These are phyloP conservation scores for Fundulus diaphanus DNA, from an alignment of 2,797 vertebrate species.

Conservation along the genomic window DNA sequence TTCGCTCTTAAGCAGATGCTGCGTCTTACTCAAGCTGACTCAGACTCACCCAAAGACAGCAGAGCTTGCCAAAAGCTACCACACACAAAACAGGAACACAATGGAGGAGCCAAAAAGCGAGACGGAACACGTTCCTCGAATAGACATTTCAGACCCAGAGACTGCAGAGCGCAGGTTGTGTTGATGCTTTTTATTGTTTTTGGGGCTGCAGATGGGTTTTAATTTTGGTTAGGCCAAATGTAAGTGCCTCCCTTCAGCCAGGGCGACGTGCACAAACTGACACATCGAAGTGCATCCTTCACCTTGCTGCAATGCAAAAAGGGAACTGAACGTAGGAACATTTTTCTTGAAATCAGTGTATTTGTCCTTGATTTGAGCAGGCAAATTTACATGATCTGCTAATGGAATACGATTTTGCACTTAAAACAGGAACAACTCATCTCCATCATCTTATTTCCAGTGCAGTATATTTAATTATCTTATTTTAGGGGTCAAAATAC, in stretches of 20 bases:
- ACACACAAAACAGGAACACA: constrained; percentile 58
- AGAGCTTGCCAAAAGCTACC: constrained; percentile 45
- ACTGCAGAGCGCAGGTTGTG: constrained; percentile 37
- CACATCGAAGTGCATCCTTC: constrained; percentile 23
- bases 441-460: too few species aligned
- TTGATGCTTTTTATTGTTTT: constrained; percentile 27
- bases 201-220: constrained; percentile 30
- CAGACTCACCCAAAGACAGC: constrained; percentile 35
- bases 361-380: too few species aligned
- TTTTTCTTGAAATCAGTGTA: too few species aligned
- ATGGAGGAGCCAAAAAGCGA: constrained; percentile 39
- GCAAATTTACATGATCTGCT: too few species aligned
- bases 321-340: too few species aligned
- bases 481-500: too few species aligned
- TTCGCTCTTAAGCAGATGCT: constrained; percentile 64
- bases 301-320: too few species aligned
- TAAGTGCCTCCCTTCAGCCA: constrained; percentile 10
- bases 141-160: constrained; percentile 19
- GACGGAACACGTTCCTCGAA: constrained; percentile 21
- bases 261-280: constrained; percentile 32
- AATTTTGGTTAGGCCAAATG: constrained; percentile 29
- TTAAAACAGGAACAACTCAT: too few species aligned
- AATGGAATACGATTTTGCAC: too few species aligned
- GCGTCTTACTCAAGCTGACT: constrained; percentile 65
- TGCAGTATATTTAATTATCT: too few species aligned